Evolutionary conservation across 2,113 vertebrate genomes (phyloP), one percentile per base, ranked within the genome.

Genomic region (Phasianus colchicus): DNA sequence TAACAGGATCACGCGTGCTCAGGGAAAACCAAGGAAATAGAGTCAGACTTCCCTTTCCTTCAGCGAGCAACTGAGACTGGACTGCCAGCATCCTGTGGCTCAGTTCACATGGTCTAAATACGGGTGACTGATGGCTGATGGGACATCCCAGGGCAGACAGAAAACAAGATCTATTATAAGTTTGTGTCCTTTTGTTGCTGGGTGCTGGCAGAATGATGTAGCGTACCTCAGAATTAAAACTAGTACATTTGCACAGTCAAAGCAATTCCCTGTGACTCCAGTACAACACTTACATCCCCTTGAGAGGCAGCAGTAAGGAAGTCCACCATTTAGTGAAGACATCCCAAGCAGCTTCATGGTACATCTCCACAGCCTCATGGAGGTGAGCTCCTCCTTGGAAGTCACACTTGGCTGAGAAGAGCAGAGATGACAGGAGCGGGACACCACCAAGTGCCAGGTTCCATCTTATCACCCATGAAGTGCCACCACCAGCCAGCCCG

Each of bases 31-130:
- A 12, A 95, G 91, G 83, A 95, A 93, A 69, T 6, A 0, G 60
- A 96, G 73, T 90, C 93, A 88, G 76, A 92, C 88, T 95, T 95
- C 93, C 91, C 58, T 60, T 94, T 96, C 90, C 94, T 90, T 70
- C 43, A 72, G 75, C 2, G 2, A 88, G 36, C 8, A 3, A 24
- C 75, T 4, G 6, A 88, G 61, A 43, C n/a, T 4, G 12, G 55
- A 67, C 55, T 64, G 88, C 22, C 22, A 1, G 70, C 77, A 88
- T 90, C 93, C 95, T 86, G 76, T 4, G 0, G 83, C n/a, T 91
- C 79, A 29, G 1, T 47, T 74, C 8, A 4, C 57, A 40, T 3
- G 0, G 47, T 34, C 52, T 86, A 90, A 81, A 81, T 74, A 64
- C 8, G 32, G 83, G 76, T 67, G 79, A 80, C 0, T 42, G 69